Evolutionary conservation across 2,113 vertebrate genomes (phyloP).

Genomic region (Colinus virginianus): DNA sequence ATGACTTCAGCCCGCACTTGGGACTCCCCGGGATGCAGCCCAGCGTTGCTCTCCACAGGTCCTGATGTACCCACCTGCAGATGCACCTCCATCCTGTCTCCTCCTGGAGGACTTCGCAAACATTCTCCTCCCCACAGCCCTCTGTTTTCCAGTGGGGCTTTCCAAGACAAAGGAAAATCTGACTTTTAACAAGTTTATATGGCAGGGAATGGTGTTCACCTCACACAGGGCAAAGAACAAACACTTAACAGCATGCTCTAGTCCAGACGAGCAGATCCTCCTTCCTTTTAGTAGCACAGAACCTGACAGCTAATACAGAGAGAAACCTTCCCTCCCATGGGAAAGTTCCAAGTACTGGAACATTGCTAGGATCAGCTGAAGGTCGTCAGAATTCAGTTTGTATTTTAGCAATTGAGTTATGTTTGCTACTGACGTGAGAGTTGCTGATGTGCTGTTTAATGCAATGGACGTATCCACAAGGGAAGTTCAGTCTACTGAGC

Average conservation of each 20-base stretch:
- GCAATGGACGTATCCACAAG: not conserved
- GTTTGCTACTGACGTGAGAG: not conserved
- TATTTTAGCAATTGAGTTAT: not conserved
- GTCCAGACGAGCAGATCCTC: not conserved
- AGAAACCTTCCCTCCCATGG: not conserved
- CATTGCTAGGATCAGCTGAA: not conserved
- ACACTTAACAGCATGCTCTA: fast-evolving
- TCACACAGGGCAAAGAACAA: not conserved
- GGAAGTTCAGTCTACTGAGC: not conserved
- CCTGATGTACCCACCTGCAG: not conserved
- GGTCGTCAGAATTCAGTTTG: not conserved
- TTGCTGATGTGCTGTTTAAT: not conserved
- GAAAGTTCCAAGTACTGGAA: not conserved
- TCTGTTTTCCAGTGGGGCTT: not conserved
- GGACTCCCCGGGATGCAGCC: not conserved
- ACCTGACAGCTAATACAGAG: not conserved
- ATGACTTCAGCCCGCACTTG: not conserved
- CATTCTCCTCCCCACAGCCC: not conserved
- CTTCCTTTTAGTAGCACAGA: not conserved
- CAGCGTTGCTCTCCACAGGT: not conserved
- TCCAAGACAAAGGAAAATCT: not conserved
- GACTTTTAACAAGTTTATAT: not conserved
- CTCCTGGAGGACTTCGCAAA: not conserved
- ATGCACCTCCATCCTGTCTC: not conserved
- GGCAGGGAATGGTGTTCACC: not conserved